A percentile compares a stretch with the other conserved stretches of the same genome.
Conservation (phyloP, 1,140 invertebrate genomes). For the Lasaia peninsularis region DNA sequence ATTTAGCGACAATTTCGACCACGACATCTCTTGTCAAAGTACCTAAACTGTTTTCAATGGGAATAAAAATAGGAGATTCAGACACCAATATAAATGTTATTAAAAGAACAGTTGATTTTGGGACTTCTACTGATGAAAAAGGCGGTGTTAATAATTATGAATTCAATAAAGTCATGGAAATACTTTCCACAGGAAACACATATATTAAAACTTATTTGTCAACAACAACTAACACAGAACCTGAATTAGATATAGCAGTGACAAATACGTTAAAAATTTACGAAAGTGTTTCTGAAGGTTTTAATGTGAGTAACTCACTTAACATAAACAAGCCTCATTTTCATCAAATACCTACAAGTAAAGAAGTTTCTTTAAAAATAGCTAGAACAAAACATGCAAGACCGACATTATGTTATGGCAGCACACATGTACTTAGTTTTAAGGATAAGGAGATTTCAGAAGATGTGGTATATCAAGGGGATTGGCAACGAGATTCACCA, state of each 20-base stretch:
- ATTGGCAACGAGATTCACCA: conserved; percentile 40
- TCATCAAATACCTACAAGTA: conserved; percentile 23
- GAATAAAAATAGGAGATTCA: conserved; percentile 48
- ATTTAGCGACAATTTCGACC: conserved; percentile 30
- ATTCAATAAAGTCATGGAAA: neutral
- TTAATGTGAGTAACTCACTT: conserved; percentile 17
- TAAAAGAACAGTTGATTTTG: neutral
- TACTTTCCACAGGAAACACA: neutral
- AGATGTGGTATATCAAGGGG: conserved; percentile 61
- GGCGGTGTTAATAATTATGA: neutral
- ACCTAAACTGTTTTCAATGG: conserved; percentile 35
- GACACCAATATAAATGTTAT: conserved; percentile 29
- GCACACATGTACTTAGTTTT: conserved; percentile 59
- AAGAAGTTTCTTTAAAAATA: conserved; percentile 23
- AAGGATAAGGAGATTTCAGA: conserved; percentile 45
- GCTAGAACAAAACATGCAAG: conserved; percentile 29
- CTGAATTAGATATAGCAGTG: neutral
- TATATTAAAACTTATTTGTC: neutral
- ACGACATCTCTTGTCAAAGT: conserved; percentile 39
- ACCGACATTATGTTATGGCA: conserved; percentile 44
- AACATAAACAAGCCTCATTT: conserved; percentile 32
- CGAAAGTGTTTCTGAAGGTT: conserved; percentile 1
- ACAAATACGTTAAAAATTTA: neutral
- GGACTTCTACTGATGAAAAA: neutral
- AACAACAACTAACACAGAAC: neutral